Percentiles rank a stretch among this genome's conserved stretches.
Conservation (phyloP, 2,888 invertebrate genomes). For the Rhamnusium bicolor region DNA sequence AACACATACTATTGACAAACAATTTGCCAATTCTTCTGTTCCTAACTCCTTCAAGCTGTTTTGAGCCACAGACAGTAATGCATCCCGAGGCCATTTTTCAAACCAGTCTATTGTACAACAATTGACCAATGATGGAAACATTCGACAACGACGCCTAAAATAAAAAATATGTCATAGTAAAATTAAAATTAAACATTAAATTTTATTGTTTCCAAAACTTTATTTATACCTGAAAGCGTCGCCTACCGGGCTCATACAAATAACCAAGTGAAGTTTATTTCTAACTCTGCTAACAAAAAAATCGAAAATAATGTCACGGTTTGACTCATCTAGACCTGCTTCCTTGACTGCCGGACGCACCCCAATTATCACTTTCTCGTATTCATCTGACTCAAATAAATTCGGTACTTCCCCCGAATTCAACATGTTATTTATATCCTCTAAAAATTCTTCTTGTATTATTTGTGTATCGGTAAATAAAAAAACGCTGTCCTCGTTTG, state of each 20-base stretch:
- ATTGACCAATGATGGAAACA: constrained; percentile 95
- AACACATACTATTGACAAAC: constrained; percentile 79
- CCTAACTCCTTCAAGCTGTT: constrained; percentile 79
- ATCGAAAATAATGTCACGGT: constrained; percentile 86
- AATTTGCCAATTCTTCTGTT: constrained; percentile 70
- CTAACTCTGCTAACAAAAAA: constrained; percentile 89
- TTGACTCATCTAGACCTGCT: constrained; percentile 77
- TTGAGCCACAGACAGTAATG: constrained; percentile 86
- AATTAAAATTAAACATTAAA: no score
- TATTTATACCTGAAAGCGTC: constrained; percentile 82
- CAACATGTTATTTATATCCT: constrained; percentile 92
- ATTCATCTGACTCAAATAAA: constrained; percentile 89
- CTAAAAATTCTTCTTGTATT: constrained; percentile 90
- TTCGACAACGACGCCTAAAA: constrained; percentile 86
- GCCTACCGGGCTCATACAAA: constrained; percentile 94
- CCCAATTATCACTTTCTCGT: constrained; percentile 86
- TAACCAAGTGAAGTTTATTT: constrained; percentile 87
- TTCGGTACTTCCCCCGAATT: constrained; percentile 95
- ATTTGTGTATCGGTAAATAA: constrained; percentile 93
- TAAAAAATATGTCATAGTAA: background rate
- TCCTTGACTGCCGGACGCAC: constrained; percentile 82
- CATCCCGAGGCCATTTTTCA: constrained; percentile 92
- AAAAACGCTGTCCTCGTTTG: constrained; percentile 84
- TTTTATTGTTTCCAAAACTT: background rate
- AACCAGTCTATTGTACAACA: constrained; percentile 98